Percentiles rank a stretch among this genome's conserved stretches.
phyloP scores from a whole-genome alignment of 2,797 vertebrate species.

The Hydrocynus forskahlii region DNA sequence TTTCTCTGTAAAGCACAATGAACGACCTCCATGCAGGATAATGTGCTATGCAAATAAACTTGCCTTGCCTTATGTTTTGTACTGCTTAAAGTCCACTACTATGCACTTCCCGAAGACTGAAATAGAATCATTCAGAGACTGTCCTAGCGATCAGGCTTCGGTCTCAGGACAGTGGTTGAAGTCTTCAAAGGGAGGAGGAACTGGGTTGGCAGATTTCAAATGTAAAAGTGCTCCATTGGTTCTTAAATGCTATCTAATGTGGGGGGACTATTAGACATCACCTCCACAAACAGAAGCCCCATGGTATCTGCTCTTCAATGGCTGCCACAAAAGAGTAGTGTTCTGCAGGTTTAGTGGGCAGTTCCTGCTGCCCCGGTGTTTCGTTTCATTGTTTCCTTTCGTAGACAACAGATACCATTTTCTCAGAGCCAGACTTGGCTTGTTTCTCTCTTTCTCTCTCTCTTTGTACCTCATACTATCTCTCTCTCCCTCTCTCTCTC shows the following conservation, averaged over 20 bases:
- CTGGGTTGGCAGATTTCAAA: constrained; percentile 30
- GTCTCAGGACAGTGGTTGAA: not conserved
- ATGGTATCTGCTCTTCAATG: constrained; percentile 43
- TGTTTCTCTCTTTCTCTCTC: not conserved
- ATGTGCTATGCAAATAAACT: too few relatives aligned
- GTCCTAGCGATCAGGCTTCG: not conserved
- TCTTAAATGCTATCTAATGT: constrained; percentile 42
- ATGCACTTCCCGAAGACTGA: too few relatives aligned
- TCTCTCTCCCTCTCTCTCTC: not conserved
- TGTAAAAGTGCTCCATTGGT: constrained; percentile 37
- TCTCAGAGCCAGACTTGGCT: constrained; percentile 8
- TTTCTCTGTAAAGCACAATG: too few relatives aligned
- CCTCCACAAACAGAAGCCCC: constrained; percentile 48
- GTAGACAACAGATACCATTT: constrained; percentile 54
- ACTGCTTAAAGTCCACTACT: too few relatives aligned
- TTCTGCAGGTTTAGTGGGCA: constrained; percentile 50
- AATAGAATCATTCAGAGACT: not conserved
- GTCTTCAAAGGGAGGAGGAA: constrained; percentile 24
- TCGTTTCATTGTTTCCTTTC: constrained; percentile 48
- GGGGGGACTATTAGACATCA: constrained; percentile 28
- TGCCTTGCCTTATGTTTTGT: too few relatives aligned
- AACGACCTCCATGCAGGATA: too few relatives aligned
- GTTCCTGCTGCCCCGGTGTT: constrained; percentile 53
- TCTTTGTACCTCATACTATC: not conserved
- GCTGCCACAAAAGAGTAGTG: constrained; percentile 55